phyloP scores from a whole-genome alignment of 2,113 vertebrate genomes.

The Hucho hucho region DNA sequence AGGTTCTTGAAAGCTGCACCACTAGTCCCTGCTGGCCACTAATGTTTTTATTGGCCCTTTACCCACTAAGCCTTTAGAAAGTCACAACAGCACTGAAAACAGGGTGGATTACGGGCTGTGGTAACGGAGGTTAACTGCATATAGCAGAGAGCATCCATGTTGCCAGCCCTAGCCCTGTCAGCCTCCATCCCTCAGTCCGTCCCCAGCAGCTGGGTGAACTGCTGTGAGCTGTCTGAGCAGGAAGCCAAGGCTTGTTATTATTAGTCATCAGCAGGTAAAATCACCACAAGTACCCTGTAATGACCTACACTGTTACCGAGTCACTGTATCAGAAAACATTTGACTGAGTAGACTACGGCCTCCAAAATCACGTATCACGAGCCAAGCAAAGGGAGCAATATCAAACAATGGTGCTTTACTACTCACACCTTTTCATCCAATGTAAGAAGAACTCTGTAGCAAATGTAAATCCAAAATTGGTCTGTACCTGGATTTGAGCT shows the following conservation, averaged over 20 bases:
- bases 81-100: neutral
- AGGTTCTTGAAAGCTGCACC: conserved; percentile 46
- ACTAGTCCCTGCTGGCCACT: conserved; percentile 48
- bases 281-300: neutral
- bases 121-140: neutral
- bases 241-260: conserved; percentile 19
- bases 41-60: conserved; percentile 61
- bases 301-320: neutral
- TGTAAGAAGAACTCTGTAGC: neutral
- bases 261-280: neutral
- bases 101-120: neutral
- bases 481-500: neutral
- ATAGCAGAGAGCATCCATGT: neutral
- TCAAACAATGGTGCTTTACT: neutral
- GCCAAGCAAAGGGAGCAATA: neutral
- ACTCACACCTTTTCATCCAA: neutral
- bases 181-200: neutral
- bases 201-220: neutral
- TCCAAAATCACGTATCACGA: neutral
- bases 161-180: neutral
- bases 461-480: neutral
- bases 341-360: neutral
- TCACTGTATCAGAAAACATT: neutral
- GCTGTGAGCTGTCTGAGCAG: neutral
- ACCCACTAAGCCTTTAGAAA: conserved; percentile 46